Evolutionary conservation across 37 sponge, comb jelly and placozoan species (phyloP).

Genomic region (Aphrocallistes beatrix): DNA sequence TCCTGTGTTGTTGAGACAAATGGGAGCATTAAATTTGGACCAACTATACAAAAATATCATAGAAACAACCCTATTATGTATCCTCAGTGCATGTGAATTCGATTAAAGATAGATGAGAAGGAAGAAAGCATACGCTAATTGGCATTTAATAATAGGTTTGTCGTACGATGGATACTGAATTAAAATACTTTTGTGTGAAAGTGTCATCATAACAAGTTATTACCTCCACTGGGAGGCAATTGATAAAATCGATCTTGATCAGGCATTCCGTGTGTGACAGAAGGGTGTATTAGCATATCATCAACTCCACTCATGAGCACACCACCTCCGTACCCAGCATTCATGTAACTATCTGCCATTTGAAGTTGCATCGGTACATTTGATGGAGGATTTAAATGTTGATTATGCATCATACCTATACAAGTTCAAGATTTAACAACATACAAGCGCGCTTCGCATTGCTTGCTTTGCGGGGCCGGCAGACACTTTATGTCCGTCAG

Average conservation of each 20-base stretch:
- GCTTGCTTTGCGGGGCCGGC: too few relatives aligned
- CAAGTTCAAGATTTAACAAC: too few relatives aligned
- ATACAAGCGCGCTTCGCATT: too few relatives aligned
- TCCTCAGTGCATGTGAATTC: background rate
- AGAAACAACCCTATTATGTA: conserved; percentile 16
- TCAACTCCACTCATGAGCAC: background rate
- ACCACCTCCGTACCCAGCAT: background rate
- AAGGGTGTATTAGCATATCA: background rate
- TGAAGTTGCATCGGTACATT: background rate
- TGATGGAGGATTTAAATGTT: too few relatives aligned
- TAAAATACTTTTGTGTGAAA: background rate
- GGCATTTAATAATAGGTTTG: conserved; percentile 4
- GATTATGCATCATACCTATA: too few relatives aligned
- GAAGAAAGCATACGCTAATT: background rate
- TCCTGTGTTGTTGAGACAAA: background rate
- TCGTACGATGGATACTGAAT: background rate
- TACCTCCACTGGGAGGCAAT: background rate
- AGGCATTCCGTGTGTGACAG: background rate
- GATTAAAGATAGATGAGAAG: conserved; percentile 17
- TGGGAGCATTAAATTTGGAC: background rate
- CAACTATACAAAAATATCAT: conserved; percentile 20
- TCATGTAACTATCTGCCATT: background rate
- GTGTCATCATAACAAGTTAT: background rate
- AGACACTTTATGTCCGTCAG: too few relatives aligned
- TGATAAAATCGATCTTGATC: background rate